Percentiles rank a stretch among this genome's conserved stretches.
These are phyloP conservation scores for Arenicola marina DNA, from an alignment of 2,888 invertebrate genomes.

Conservation along the genomic window DNA sequence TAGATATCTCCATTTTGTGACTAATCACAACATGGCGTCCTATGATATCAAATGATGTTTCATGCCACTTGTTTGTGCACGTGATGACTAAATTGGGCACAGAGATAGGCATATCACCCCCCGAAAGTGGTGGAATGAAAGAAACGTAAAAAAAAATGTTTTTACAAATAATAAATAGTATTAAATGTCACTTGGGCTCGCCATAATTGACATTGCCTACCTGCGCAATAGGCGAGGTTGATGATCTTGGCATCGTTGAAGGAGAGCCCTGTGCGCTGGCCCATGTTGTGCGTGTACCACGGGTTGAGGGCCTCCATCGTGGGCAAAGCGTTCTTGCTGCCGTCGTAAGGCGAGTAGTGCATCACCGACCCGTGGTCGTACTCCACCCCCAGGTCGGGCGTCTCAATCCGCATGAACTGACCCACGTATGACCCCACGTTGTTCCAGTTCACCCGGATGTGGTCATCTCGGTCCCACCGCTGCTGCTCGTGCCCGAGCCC, in stretches of 20 bases:
- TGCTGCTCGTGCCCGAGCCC: conserved; percentile 28
- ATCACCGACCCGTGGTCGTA: conserved; percentile 29
- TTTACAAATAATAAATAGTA: no score
- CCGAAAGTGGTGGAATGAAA: no score
- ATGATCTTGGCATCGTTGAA: conserved; percentile 32
- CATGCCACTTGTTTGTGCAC: no score
- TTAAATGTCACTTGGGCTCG: no score
- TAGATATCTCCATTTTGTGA: no score
- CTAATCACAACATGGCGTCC: no score
- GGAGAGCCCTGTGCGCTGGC: conserved; percentile 34
- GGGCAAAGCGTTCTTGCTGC: conserved; percentile 15
- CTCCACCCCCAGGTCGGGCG: conserved; percentile 10
- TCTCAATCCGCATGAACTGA: conserved; percentile 9
- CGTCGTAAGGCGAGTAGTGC: conserved; percentile 21
- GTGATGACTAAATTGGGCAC: no score
- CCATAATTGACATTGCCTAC: no score
- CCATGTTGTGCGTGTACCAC: conserved; percentile 31
- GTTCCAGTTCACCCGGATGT: conserved; percentile 5
- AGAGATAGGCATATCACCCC: no score
- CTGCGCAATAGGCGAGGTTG: conserved; percentile 33
- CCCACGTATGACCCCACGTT: conserved; percentile 8
- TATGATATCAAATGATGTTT: no score
- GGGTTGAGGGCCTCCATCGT: conserved; percentile 30
- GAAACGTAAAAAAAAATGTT: no score
- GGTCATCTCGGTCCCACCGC: conserved; percentile 17